Evolutionary conservation across 2,113 vertebrate species (phyloP).

Genomic region (Neolamprologus toae): DNA sequence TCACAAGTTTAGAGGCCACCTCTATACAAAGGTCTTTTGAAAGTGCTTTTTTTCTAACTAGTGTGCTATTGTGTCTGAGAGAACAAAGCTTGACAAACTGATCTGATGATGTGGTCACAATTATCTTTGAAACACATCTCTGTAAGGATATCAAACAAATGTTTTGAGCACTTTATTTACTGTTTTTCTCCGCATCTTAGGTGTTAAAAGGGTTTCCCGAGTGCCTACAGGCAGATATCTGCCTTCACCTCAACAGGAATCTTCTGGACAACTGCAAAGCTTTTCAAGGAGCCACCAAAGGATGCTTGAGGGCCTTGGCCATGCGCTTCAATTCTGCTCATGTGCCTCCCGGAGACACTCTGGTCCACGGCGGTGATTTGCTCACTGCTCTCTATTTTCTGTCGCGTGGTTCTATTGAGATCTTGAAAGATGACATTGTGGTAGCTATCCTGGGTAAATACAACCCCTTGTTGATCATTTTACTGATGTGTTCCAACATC

Average conservation of each 20-base stretch:
- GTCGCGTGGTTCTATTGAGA: slow-evolving; percentile 95
- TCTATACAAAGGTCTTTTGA: background rate
- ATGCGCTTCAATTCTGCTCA: slow-evolving; percentile 97
- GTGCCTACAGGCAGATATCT: slow-evolving; percentile 98
- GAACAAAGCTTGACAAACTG: background rate
- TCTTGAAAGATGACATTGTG: slow-evolving; percentile 95
- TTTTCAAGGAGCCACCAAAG: slow-evolving; percentile 92
- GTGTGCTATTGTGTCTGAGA: background rate
- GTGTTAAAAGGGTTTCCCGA: slow-evolving; percentile 98
- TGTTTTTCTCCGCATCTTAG: slow-evolving; percentile 60
- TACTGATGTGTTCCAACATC: background rate
- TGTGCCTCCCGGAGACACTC: slow-evolving; percentile 92
- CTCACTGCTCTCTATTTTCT: slow-evolving; percentile 96
- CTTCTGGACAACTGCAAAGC: slow-evolving; percentile 93
- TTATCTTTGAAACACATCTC: background rate
- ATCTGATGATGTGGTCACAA: background rate
- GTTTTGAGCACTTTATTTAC: background rate
- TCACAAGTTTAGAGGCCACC: background rate
- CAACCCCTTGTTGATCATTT: background rate
- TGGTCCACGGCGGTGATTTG: slow-evolving; percentile 91
- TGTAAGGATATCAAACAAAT: background rate
- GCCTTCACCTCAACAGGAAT: slow-evolving; percentile 91
- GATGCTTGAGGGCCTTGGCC: slow-evolving; percentile 93
- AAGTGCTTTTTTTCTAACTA: background rate
- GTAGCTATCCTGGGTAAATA: slow-evolving; percentile 95